Percentiles rank a stretch among this genome's conserved stretches.
phyloP scores from a whole-genome alignment of 2,797 vertebrate genomes.

The Scarus forsteni region DNA sequence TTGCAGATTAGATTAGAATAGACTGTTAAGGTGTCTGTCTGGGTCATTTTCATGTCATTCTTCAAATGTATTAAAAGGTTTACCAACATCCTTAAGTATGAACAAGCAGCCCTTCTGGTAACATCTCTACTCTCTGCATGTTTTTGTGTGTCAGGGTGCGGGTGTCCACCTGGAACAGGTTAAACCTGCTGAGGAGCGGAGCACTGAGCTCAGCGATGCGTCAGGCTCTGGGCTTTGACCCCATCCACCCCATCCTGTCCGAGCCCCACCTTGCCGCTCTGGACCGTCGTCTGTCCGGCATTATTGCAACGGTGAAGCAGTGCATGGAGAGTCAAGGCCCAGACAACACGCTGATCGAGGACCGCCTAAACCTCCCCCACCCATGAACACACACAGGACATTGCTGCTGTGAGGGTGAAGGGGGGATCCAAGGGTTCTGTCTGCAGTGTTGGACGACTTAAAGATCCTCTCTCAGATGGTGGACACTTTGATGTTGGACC shows the following conservation, averaged over 20 bases:
- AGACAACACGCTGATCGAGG: constrained; percentile 94
- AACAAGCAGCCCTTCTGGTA: too few relatives aligned
- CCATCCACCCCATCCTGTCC: constrained; percentile 90
- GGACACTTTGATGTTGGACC: too few relatives aligned
- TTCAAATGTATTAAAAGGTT: too few relatives aligned
- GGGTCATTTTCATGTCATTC: too few relatives aligned
- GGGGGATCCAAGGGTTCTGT: not conserved
- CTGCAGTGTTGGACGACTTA: too few relatives aligned
- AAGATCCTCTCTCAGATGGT: too few relatives aligned
- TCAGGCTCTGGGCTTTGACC: constrained; percentile 91
- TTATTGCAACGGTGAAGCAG: constrained; percentile 92
- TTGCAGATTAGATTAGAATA: too few relatives aligned
- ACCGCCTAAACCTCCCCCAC: constrained; percentile 97
- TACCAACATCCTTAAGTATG: too few relatives aligned
- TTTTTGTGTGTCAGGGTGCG: constrained; percentile 85
- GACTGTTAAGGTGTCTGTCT: too few relatives aligned
- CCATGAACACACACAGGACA: constrained; percentile 75
- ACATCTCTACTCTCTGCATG: not conserved
- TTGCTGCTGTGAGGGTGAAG: not conserved
- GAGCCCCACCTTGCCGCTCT: constrained; percentile 91
- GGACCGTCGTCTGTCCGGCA: constrained; percentile 91
- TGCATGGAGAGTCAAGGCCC: constrained; percentile 94
- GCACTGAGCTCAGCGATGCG: constrained; percentile 91
- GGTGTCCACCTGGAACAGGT: constrained; percentile 96
- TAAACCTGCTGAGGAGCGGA: constrained; percentile 92